These are phyloP conservation scores for Lytechinus pictus DNA, from an alignment of 35 echinoderm and acorn worm species.

Conservation along the genomic window DNA sequence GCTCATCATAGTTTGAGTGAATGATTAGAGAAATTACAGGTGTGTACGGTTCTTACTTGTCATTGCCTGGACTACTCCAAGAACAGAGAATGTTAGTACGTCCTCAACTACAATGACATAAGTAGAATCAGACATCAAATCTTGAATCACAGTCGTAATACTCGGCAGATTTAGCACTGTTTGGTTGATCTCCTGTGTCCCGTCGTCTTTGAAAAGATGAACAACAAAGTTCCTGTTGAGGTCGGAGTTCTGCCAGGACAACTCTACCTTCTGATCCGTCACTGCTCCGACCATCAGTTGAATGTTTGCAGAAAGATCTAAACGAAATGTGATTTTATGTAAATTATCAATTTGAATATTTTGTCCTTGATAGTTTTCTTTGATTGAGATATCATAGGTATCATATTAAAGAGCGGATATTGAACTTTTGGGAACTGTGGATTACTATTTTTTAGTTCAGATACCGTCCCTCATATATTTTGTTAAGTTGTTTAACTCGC, in stretches of 20 bases:
- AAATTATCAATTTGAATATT: too few species aligned
- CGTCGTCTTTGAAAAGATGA: conserved; percentile 1
- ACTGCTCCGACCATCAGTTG: background rate
- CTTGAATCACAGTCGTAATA: background rate
- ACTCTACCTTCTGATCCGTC: background rate
- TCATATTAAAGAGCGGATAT: too few species aligned
- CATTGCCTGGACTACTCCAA: background rate
- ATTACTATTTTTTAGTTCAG: too few species aligned
- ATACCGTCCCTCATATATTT: too few species aligned
- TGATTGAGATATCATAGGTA: too few species aligned
- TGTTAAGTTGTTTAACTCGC: too few species aligned
- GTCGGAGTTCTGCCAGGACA: background rate
- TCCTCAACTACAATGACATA: background rate
- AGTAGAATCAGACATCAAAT: background rate
- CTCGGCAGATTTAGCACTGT: background rate
- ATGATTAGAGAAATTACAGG: too few species aligned
- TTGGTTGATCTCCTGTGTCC: background rate
- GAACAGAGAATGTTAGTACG: background rate
- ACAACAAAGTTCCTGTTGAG: background rate
- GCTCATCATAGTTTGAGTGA: too few species aligned
- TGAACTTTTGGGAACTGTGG: too few species aligned
- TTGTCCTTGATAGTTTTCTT: too few species aligned
- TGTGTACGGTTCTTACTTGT: background rate
- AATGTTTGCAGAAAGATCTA: background rate
- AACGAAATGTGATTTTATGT: background rate